A percentile compares a stretch with the other conserved stretches of the same genome.
These are phyloP conservation scores for Meriones psammophilus DNA, from an alignment of 2,797 vertebrate species.

Conservation along the genomic window DNA sequence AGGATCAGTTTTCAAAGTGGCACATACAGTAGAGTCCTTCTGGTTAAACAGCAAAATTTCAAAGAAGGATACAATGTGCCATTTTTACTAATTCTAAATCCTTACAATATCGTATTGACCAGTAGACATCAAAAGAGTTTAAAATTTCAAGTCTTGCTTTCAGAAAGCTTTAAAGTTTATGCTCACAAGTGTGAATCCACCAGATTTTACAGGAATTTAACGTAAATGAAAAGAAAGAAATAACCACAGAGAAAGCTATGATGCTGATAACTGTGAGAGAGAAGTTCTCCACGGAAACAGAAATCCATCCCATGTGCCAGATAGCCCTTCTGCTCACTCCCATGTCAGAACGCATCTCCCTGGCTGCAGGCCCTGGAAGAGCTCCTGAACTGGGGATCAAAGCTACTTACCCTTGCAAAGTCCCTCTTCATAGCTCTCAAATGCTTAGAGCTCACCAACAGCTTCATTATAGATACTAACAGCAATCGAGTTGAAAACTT, in stretches of 20 bases:
- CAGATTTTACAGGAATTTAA: conserved; percentile 2
- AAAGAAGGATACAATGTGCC: neutral
- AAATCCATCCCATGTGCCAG: neutral
- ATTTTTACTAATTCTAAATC: conserved; percentile 49
- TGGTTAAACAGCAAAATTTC: conserved; percentile 46
- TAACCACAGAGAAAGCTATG: neutral
- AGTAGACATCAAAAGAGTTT: neutral
- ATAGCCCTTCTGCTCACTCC: neutral
- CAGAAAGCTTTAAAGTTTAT: neutral
- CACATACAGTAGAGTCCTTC: neutral
- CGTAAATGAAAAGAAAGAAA: conserved; percentile 13
- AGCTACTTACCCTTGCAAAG: neutral
- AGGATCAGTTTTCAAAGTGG: conserved; percentile 60
- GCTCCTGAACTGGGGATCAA: neutral
- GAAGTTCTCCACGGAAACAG: neutral
- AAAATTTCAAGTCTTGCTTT: conserved; percentile 15
- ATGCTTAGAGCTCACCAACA: neutral
- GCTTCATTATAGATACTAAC: neutral
- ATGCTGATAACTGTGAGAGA: neutral
- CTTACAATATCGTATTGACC: neutral
- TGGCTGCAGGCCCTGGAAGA: neutral
- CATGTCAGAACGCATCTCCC: neutral
- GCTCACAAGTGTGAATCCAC: neutral
- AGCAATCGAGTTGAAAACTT: neutral
- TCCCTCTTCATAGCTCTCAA: neutral